phyloP scores from a whole-genome alignment of 2,797 vertebrate genomes.

The Chelon labrosus region DNA sequence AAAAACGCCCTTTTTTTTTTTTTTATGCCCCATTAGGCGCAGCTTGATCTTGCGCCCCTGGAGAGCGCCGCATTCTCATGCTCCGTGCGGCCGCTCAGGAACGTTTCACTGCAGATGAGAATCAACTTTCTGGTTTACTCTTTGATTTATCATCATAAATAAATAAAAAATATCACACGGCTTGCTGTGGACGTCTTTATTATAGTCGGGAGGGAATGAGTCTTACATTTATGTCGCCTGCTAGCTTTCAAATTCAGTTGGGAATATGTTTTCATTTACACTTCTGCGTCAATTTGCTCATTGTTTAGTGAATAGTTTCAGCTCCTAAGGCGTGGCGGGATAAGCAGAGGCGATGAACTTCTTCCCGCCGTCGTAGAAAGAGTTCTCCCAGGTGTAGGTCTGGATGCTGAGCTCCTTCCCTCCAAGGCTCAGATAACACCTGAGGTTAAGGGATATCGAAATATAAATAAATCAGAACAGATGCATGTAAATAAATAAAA shows the following conservation, averaged over 20 bases:
- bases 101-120: constrained; percentile 40
- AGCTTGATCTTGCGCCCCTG: constrained; percentile 65
- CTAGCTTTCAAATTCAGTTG: not conserved
- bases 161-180: no score
- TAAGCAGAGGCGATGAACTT: constrained; percentile 92
- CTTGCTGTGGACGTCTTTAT: constrained; percentile 32
- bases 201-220: not conserved
- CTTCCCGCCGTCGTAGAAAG: constrained; percentile 86
- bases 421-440: constrained; percentile 91
- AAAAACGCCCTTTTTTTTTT: constrained; percentile 47
- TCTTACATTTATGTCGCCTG: not conserved
- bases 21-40: constrained; percentile 77
- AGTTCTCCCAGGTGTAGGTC: constrained; percentile 93
- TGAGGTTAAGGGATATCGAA: constrained; percentile 55
- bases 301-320: constrained; percentile 25
- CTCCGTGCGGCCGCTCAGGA: constrained; percentile 33
- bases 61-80: constrained; percentile 72
- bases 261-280: not conserved
- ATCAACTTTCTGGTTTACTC: constrained; percentile 34
- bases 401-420: constrained; percentile 87
- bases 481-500: not conserved
- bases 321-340: constrained; percentile 75
- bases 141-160: constrained; percentile 17
- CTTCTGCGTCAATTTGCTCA: not conserved
- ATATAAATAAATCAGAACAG: constrained; percentile 13